Percentiles rank a stretch among this genome's conserved stretches.
phyloP scores from a whole-genome alignment of 2,888 invertebrate species.

The Clanis bilineata region DNA sequence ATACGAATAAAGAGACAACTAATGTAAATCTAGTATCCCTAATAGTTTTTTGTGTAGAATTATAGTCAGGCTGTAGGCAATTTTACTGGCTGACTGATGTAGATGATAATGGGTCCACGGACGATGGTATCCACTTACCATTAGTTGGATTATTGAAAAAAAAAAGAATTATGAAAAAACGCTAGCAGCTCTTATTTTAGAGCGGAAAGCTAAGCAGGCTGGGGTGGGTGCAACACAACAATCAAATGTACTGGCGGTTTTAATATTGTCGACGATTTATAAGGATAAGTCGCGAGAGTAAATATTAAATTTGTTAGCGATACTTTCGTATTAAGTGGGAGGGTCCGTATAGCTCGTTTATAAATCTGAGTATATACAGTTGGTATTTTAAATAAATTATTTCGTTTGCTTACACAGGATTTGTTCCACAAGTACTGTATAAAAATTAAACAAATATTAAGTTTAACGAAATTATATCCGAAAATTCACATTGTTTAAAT shows the following conservation, averaged over 20 bases:
- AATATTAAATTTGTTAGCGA: constrained; percentile 82
- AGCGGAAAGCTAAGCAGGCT: constrained; percentile 40
- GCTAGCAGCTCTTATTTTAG: constrained; percentile 33
- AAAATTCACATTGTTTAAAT: too few species aligned
- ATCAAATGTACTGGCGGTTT: constrained; percentile 79
- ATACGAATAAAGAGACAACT: too few species aligned
- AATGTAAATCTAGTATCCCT: too few species aligned
- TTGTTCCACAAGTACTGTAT: not conserved
- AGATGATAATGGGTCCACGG: too few species aligned
- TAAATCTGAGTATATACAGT: not conserved
- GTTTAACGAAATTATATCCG: too few species aligned
- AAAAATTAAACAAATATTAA: not conserved
- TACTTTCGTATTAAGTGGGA: constrained; percentile 77
- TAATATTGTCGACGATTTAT: constrained; percentile 81
- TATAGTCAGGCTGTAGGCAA: too few species aligned
- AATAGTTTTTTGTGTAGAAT: too few species aligned
- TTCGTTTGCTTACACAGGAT: not conserved
- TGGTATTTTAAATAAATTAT: not conserved
- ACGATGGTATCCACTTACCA: too few species aligned
- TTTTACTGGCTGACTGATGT: too few species aligned
- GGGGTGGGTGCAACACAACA: constrained; percentile 64
- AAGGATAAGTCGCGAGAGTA: constrained; percentile 79
- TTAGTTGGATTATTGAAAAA: not conserved
- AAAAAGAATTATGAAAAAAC: not conserved
- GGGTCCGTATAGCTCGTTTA: constrained; percentile 39